Conservation (phyloP, 2,888 invertebrate genomes). For the Volucella bombylans region DNA sequence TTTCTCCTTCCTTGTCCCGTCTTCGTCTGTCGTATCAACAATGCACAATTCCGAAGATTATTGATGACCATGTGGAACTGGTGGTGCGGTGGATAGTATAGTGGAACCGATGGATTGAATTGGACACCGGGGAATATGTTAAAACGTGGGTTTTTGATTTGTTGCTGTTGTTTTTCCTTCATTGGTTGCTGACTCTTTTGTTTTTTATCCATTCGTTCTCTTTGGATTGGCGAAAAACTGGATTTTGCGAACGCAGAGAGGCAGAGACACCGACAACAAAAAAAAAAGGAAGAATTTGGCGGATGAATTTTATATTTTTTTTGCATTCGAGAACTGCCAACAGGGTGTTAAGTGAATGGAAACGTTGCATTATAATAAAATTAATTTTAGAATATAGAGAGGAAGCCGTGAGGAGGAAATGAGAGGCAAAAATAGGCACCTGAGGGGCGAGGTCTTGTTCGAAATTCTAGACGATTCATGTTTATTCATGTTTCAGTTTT, state of each 20-base stretch:
- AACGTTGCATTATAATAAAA: constrained; percentile 46
- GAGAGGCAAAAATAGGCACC: neutral
- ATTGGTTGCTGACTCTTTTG: constrained; percentile 36
- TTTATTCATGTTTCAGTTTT: neutral
- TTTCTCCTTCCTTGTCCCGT: neutral
- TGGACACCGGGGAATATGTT: neutral
- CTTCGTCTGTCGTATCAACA: neutral
- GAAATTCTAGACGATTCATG: neutral
- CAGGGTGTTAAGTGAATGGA: constrained; percentile 56
- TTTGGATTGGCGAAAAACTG: constrained; percentile 48
- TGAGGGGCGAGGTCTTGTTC: constrained; percentile 3
- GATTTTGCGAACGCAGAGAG: constrained; percentile 13
- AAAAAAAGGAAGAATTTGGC: constrained; percentile 12
- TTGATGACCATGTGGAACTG: constrained; percentile 59
- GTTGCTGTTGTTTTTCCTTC: neutral
- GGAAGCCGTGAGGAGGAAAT: neutral
- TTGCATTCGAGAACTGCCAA: constrained; percentile 37
- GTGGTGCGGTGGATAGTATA: neutral
- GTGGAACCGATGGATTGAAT: too few relatives aligned
- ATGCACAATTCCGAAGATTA: constrained; percentile 38
- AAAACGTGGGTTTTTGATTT: constrained; percentile 17
- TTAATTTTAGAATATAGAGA: constrained; percentile 16
- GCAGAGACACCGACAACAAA: neutral
- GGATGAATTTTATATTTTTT: constrained; percentile 18
- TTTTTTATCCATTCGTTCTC: constrained; percentile 12